Base-by-base conservation (phyloP, 2,113 vertebrate genomes). In the Megatriorchis doriae region DNA sequence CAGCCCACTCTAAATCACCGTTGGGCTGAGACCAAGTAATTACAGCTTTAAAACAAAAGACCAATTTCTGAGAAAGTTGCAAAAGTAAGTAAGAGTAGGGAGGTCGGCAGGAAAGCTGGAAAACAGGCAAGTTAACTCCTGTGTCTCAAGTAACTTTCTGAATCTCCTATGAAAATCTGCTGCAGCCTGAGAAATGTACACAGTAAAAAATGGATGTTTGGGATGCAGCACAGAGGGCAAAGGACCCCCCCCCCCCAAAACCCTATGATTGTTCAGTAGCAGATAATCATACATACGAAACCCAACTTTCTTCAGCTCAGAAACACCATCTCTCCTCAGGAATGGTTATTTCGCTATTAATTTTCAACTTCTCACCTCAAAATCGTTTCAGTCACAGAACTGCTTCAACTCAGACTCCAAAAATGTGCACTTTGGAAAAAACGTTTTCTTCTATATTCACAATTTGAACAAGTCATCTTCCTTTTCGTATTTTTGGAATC, bases 31-130 rank as follows among this genome's bases (percentile, higher is more conserved):
- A 72, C 68, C 80, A 91, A 96, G 73, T 80, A 84, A 96, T 89
- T 91, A 61, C 56, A 94, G 61, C 88, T 86, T 75, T 74, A 87
- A 90, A 94, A 96, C 74, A 90, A 93, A 91, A 95, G 90, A 86
- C 1, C 3, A 27, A 59, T 80, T 97, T 96, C 91, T 93, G 92
- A 94, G 90, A 88, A 96, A 96, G 86, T 13, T 94, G 93, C 73
- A 83, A 23, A 93, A 86, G 52, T 58, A 50, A 91, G 32, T 36
- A 65, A 86, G 58, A 93, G 67, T 7, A 36, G 55, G 59, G 72
- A 59, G 45, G 86, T 50, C 21, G 7, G 36, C 42, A 71, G 72
- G 58, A 77, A 80, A 71, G 59, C 55, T 75, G 75, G 67, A 61
- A n/a, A 88, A 34, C 1, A 20, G 13, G n/a, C 25, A 50, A 86